These are phyloP conservation scores for Pseudorhiza aurosa DNA, from an alignment of 30 jellyfish, hydroid and myxozoan genomes.

Conservation along the genomic window DNA sequence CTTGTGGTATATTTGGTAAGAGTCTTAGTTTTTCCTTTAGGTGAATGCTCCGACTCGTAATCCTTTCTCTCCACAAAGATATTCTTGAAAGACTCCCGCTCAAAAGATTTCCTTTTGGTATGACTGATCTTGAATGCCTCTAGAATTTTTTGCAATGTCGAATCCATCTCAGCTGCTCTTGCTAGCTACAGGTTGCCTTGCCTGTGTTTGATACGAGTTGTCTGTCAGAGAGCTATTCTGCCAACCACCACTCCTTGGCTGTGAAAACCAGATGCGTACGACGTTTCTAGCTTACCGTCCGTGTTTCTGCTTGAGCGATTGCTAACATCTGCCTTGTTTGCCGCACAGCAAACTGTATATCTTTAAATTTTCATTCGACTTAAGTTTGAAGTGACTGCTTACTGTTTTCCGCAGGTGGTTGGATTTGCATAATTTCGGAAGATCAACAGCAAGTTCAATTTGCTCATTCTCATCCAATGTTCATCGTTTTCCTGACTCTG, in stretches of 20 bases:
- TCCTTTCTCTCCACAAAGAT: neutral
- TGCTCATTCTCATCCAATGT: neutral
- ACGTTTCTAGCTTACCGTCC: neutral
- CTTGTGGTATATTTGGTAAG: neutral
- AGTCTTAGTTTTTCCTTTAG: neutral
- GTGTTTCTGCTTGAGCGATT: neutral
- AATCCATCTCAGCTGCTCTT: constrained; percentile 1
- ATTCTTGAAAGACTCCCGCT: neutral
- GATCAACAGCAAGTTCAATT: constrained; percentile 5
- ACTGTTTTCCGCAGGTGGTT: constrained; percentile 35
- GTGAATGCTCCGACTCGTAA: neutral
- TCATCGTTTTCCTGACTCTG: neutral
- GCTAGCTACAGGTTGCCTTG: neutral
- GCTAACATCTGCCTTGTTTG: constrained; percentile 11
- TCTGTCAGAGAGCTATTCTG: neutral
- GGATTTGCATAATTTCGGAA: constrained; percentile 8
- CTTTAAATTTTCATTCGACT: constrained; percentile 19
- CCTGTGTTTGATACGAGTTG: neutral
- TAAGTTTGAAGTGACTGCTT: constrained; percentile 29
- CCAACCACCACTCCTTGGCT: neutral
- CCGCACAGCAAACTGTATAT: constrained; percentile 2
- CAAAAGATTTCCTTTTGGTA: constrained; percentile 1
- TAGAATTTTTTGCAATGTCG: constrained; percentile 20
- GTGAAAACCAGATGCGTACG: neutral
- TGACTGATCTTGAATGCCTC: constrained; percentile 11